These are phyloP conservation scores for Cataglyphis livida DNA, from an alignment of 2,888 invertebrate species.

Conservation along the genomic window DNA sequence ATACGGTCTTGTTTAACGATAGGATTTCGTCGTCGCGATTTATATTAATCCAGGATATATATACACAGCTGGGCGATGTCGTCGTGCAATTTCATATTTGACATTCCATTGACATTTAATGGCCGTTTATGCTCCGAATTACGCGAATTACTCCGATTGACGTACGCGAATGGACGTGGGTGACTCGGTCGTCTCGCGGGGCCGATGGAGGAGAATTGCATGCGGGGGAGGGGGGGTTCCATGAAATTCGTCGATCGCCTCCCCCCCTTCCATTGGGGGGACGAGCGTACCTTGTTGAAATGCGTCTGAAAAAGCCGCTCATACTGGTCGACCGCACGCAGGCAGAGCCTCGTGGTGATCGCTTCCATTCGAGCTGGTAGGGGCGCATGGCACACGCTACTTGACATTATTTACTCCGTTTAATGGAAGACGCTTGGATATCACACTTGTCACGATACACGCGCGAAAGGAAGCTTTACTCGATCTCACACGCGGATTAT, in stretches of 20 bases:
- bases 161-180: neutral
- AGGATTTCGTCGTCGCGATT: neutral
- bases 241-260: neutral
- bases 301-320: conserved; percentile 88
- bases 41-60: conserved; percentile 1
- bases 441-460: neutral
- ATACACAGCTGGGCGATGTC: conserved; percentile 23
- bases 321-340: conserved; percentile 89
- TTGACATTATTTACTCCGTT: conserved; percentile 80
- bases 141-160: neutral
- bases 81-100: neutral
- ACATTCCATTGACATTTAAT: conserved; percentile 26
- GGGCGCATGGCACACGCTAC: conserved; percentile 84
- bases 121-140: neutral
- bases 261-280: neutral
- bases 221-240: neutral
- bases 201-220: too few species aligned
- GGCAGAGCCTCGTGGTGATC: conserved; percentile 87
- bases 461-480: neutral
- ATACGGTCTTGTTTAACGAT: neutral
- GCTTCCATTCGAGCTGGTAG: conserved; percentile 84
- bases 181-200: neutral
- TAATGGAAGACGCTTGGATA: neutral
- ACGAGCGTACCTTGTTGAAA: conserved; percentile 85
- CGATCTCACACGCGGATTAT: neutral